Percentiles rank a stretch among this genome's conserved stretches.
Evolutionary conservation across 2,797 vertebrate genomes (phyloP).

Genomic region (Galaxias olidus): DNA sequence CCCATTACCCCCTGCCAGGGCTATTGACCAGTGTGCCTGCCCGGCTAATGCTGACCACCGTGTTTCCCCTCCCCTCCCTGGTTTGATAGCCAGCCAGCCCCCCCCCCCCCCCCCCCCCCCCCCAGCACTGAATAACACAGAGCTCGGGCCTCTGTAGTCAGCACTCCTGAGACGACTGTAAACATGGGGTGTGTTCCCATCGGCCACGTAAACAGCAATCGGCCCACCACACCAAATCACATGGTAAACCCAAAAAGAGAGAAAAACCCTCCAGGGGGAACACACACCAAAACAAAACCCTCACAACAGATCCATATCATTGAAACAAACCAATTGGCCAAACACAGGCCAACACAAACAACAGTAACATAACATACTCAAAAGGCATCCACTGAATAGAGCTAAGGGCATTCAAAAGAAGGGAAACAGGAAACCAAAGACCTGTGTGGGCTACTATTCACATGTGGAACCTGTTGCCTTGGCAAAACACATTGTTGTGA

Average conservation of each 20-base stretch:
- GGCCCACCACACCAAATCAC: neutral
- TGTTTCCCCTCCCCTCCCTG: constrained; percentile 43
- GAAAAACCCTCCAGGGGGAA: neutral
- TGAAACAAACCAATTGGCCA: too few relatives aligned
- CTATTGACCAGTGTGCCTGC: constrained; percentile 33
- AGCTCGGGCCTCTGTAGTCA: constrained; percentile 49
- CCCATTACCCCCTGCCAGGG: constrained; percentile 36
- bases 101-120: too few relatives aligned
- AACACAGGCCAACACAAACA: constrained; percentile 18
- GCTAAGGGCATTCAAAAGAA: too few relatives aligned
- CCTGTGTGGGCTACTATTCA: too few relatives aligned
- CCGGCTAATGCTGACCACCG: constrained; percentile 59
- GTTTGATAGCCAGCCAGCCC: too few relatives aligned
- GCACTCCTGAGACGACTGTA: constrained; percentile 52
- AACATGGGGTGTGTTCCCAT: constrained; percentile 46
- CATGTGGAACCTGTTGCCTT: too few relatives aligned
- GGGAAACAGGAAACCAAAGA: too few relatives aligned
- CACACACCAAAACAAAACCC: neutral
- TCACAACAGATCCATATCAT: too few relatives aligned
- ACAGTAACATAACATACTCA: neutral
- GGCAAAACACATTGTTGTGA: too few relatives aligned
- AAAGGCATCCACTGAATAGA: neutral
- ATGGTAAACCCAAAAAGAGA: neutral
- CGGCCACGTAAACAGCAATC: constrained; percentile 27
- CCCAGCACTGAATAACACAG: constrained; percentile 57